Percentiles rank a stretch among this genome's conserved stretches.
phyloP scores from a whole-genome alignment of 2,113 vertebrate genomes.

The Labeo catla region DNA sequence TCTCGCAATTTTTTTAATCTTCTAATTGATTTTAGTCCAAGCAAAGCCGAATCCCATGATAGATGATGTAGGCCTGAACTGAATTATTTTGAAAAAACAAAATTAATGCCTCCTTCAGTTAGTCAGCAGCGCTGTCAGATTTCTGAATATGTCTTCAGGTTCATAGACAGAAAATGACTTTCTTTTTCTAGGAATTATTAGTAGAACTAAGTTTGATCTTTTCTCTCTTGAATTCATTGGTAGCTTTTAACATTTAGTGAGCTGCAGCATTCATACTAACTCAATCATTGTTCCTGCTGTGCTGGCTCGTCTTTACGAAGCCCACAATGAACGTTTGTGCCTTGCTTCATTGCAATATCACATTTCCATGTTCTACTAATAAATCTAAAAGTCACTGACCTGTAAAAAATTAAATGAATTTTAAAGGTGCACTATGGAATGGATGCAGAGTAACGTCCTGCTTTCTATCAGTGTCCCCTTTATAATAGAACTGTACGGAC shows the following conservation, averaged over 20 bases:
- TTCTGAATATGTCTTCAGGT: not conserved
- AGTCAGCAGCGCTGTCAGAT: not conserved
- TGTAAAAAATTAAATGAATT: not conserved
- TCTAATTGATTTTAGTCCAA: slow-evolving; percentile 23
- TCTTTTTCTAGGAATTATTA: not conserved
- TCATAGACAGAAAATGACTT: not conserved
- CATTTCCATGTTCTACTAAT: not conserved
- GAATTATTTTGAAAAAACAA: not conserved
- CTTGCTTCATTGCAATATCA: not conserved
- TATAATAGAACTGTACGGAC: not conserved
- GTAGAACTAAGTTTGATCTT: not conserved
- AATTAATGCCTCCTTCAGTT: not conserved
- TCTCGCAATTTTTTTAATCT: not conserved
- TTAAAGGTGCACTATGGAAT: not conserved
- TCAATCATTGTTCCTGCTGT: not conserved
- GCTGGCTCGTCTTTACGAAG: not conserved
- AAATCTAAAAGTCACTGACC: not conserved
- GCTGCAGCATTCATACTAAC: not conserved
- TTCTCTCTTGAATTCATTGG: not conserved
- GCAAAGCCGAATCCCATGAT: not conserved
- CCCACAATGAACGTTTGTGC: not conserved
- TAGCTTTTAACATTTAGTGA: not conserved
- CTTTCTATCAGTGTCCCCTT: not conserved
- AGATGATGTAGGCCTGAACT: not conserved
- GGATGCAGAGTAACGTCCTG: not conserved